Percentiles rank a stretch among this genome's conserved stretches.
phyloP scores from a whole-genome alignment of 2,888 invertebrate species.

The Bellardia pandia region DNA sequence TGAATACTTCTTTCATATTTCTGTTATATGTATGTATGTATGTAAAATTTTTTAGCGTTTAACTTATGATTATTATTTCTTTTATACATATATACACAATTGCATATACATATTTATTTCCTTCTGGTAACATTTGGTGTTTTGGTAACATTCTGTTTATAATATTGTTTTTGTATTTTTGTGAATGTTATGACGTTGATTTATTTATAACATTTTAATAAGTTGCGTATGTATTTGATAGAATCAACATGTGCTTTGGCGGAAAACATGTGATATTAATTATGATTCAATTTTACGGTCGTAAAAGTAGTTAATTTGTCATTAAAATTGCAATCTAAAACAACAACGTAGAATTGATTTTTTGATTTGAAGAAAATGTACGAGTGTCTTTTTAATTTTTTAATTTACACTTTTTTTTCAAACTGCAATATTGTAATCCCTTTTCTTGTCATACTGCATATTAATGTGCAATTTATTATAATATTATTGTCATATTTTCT shows the following conservation, averaged over 20 bases:
- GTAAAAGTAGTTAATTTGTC: not conserved
- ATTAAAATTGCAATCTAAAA: not conserved
- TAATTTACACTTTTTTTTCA: too few species aligned
- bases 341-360: too few species aligned
- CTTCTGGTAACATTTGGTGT: not conserved
- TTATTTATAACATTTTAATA: conserved; percentile 71
- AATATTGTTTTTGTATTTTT: conserved; percentile 38
- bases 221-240: conserved; percentile 16
- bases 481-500: too few species aligned
- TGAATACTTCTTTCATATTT: not conserved
- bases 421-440: too few species aligned
- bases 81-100: not conserved
- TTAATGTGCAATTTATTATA: too few species aligned
- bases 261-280: conserved; percentile 28
- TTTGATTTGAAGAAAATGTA: too few species aligned
- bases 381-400: too few species aligned
- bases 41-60: conserved; percentile 32
- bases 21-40: not conserved
- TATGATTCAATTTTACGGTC: not conserved
- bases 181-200: conserved; percentile 63
- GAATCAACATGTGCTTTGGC: conserved; percentile 35
- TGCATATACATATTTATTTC: not conserved
- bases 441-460: too few species aligned
- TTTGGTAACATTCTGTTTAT: conserved; percentile 54
- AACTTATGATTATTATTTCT: conserved; percentile 42